A percentile compares a stretch with the other conserved stretches of the same genome.
These are phyloP conservation scores for Scatophagus argus DNA, from an alignment of 2,113 vertebrate species.

Conservation along the genomic window DNA sequence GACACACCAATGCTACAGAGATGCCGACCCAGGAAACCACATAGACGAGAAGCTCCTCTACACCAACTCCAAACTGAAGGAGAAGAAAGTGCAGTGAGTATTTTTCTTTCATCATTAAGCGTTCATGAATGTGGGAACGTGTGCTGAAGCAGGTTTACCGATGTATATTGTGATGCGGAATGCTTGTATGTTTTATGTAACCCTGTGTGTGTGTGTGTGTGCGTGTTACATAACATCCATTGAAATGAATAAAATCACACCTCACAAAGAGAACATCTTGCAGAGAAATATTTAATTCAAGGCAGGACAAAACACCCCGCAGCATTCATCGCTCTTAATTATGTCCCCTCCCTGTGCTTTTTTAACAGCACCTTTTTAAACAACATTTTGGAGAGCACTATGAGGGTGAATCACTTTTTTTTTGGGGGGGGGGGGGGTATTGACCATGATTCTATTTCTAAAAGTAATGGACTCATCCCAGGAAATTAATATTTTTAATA, in stretches of 20 bases:
- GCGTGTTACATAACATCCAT: constrained; percentile 45
- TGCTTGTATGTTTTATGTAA: constrained; percentile 9
- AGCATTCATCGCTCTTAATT: constrained; percentile 35
- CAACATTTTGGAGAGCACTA: constrained; percentile 16
- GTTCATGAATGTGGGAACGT: too few relatives aligned
- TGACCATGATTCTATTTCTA: too few relatives aligned
- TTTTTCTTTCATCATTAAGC: not conserved
- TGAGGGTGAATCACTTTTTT: too few relatives aligned
- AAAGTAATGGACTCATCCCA: too few relatives aligned
- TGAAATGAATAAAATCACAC: constrained; percentile 43
- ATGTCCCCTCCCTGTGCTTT: constrained; percentile 15
- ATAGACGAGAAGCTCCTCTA: constrained; percentile 91
- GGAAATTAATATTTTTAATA: not conserved
- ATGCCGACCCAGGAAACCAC: constrained; percentile 95
- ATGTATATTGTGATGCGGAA: not conserved
- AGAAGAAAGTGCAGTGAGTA: not conserved
- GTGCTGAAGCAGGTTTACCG: not conserved
- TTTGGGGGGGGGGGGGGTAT: too few relatives aligned
- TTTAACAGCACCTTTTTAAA: too few relatives aligned
- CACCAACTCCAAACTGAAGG: constrained; percentile 85
- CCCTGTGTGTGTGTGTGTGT: too few relatives aligned
- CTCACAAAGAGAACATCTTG: constrained; percentile 37
- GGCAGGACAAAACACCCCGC: constrained; percentile 35
- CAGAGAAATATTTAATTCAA: constrained; percentile 31
- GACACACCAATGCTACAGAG: constrained; percentile 92